phyloP scores from a whole-genome alignment of 2,113 vertebrate species.

The Clinocottus analis region DNA sequence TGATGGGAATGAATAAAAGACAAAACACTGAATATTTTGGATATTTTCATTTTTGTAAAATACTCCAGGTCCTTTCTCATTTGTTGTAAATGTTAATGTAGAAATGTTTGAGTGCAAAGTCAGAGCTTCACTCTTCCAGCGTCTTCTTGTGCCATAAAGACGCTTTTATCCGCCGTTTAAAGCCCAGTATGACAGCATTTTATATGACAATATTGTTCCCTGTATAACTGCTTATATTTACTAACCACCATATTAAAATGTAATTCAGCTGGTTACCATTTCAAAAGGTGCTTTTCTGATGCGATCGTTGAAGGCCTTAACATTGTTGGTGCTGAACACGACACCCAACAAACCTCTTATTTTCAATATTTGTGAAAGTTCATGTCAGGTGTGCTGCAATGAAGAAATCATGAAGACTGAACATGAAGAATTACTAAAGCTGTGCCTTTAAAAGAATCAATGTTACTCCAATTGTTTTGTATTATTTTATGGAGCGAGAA shows the following conservation, averaged over 20 bases:
- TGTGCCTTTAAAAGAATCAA: conserved; percentile 44
- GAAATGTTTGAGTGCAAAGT: conserved; percentile 35
- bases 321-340: not conserved
- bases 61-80: conserved; percentile 5
- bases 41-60: conserved; percentile 54
- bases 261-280: conserved; percentile 11
- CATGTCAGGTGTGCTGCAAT: not conserved
- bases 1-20: conserved; percentile 37
- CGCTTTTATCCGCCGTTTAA: not conserved
- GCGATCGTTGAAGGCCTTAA: conserved; percentile 15
- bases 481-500: conserved; percentile 8
- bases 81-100: conserved; percentile 59
- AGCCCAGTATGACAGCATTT: not conserved
- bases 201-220: conserved; percentile 21
- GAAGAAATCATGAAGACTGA: not conserved
- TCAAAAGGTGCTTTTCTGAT: conserved; percentile 21
- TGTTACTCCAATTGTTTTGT: conserved; percentile 32
- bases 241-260: conserved; percentile 5
- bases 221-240: conserved; percentile 25
- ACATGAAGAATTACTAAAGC: conserved; percentile 14
- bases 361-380: conserved; percentile 1
- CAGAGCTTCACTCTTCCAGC: conserved; percentile 16
- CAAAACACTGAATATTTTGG: conserved; percentile 58
- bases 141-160: conserved; percentile 19
- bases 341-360: not conserved